Evolutionary conservation across 1,140 invertebrate genomes (phyloP).

Genomic region (Argopecten irradians): DNA sequence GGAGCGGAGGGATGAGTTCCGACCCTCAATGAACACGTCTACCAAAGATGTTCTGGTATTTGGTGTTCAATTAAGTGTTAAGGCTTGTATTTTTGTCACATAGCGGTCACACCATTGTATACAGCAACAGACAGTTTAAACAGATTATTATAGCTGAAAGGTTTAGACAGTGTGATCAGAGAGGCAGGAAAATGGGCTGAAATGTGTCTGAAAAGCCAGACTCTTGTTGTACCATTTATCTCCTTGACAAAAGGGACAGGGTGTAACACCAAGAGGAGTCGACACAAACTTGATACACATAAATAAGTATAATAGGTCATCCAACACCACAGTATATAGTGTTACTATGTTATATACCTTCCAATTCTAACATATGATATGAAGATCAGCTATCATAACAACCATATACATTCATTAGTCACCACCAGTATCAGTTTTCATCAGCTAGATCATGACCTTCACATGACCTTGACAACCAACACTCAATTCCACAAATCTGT

Average conservation of each 20-base stretch:
- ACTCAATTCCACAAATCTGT: too few species aligned
- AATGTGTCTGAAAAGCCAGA: background rate
- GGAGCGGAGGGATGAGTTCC: background rate
- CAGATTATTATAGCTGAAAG: slow-evolving; percentile 11
- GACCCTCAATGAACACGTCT: slow-evolving; percentile 7
- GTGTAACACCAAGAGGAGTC: background rate
- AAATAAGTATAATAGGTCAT: background rate
- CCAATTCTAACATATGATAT: background rate
- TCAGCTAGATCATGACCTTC: too few species aligned
- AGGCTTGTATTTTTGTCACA: slow-evolving; percentile 15
- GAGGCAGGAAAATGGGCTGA: background rate
- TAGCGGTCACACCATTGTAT: background rate
- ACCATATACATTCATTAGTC: too few species aligned
- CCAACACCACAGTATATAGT: background rate
- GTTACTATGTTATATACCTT: too few species aligned
- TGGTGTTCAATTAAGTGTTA: slow-evolving; percentile 22
- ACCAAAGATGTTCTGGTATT: background rate
- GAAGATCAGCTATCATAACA: background rate
- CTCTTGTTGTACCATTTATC: background rate
- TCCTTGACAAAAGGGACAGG: background rate
- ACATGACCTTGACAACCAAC: too few species aligned
- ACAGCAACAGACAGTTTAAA: background rate
- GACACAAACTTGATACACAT: background rate
- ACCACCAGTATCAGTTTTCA: too few species aligned
- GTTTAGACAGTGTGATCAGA: background rate